Evolutionary conservation across 2,797 vertebrate genomes (phyloP).

Genomic region (Xyrichtys novacula): DNA sequence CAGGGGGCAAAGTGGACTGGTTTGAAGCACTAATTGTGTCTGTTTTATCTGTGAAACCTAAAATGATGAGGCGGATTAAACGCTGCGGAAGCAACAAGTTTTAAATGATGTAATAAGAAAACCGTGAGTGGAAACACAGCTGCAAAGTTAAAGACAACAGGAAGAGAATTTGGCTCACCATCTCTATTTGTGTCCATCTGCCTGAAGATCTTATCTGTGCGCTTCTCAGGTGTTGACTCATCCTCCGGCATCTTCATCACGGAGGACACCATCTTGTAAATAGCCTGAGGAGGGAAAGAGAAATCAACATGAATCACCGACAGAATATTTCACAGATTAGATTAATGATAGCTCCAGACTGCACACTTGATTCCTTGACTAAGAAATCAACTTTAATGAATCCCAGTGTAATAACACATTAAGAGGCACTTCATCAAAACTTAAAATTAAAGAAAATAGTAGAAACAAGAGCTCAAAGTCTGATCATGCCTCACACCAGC

Average conservation of each 20-base stretch:
- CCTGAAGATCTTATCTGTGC: constrained; percentile 98
- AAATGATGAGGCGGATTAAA: background rate
- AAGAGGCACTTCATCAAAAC: background rate
- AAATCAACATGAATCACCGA: background rate
- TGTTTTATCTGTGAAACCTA: background rate
- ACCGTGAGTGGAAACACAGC: background rate
- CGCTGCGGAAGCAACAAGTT: background rate
- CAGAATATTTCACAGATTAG: too few species aligned
- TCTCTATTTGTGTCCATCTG: constrained; percentile 99
- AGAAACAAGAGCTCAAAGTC: background rate
- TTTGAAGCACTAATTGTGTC: background rate
- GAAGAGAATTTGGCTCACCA: constrained; percentile 79
- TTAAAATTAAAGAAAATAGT: background rate
- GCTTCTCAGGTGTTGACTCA: constrained; percentile 97
- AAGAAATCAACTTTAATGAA: too few species aligned
- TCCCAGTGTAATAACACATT: too few species aligned
- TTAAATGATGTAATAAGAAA: too few species aligned
- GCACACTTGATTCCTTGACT: too few species aligned
- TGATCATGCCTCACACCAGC: constrained; percentile 1
- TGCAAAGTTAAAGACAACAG: background rate
- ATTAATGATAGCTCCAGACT: too few species aligned
- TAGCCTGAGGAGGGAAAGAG: constrained; percentile 86
- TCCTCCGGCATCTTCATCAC: constrained; percentile 99
- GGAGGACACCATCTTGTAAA: constrained; percentile 99
- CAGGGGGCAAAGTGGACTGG: background rate